Evolutionary conservation across 2,797 vertebrate species (phyloP).

Genomic region (Simalia tracyae): DNA sequence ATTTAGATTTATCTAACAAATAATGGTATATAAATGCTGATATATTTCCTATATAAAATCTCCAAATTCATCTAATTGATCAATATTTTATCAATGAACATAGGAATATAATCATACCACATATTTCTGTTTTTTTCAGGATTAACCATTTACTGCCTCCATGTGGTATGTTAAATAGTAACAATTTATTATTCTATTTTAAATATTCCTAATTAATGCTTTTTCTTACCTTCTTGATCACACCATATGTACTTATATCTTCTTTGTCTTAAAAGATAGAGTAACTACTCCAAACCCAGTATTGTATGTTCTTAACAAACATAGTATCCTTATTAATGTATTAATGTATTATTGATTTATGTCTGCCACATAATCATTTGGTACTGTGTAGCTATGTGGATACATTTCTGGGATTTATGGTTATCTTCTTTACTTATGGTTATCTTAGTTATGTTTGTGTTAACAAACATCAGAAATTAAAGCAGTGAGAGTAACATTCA

Average conservation of each 20-base stretch:
- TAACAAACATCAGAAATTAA: neutral
- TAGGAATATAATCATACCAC: slow-evolving; percentile 19
- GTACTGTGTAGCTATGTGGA: neutral
- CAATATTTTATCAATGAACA: slow-evolving; percentile 29
- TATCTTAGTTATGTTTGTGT: neutral
- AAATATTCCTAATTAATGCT: neutral
- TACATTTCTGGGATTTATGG: neutral
- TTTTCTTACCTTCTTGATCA: neutral
- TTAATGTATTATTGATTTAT: neutral
- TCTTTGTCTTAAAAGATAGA: neutral
- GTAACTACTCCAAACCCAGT: neutral
- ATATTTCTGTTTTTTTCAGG: slow-evolving; percentile 44
- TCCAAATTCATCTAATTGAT: slow-evolving; percentile 15
- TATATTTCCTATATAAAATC: neutral
- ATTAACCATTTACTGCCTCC: slow-evolving; percentile 34
- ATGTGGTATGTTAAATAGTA: neutral
- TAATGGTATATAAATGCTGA: neutral
- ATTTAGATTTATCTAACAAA: neutral
- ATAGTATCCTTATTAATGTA: neutral
- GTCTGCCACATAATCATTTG: neutral
- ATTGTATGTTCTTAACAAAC: neutral
- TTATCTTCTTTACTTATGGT: neutral
- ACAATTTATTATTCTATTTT: neutral
- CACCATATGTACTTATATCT: neutral
- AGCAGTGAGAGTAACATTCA: neutral